A percentile compares a stretch with the other conserved stretches of the same genome.
These are phyloP conservation scores for Pterocles gutturalis DNA, from an alignment of 2,113 vertebrate genomes.

Conservation along the genomic window DNA sequence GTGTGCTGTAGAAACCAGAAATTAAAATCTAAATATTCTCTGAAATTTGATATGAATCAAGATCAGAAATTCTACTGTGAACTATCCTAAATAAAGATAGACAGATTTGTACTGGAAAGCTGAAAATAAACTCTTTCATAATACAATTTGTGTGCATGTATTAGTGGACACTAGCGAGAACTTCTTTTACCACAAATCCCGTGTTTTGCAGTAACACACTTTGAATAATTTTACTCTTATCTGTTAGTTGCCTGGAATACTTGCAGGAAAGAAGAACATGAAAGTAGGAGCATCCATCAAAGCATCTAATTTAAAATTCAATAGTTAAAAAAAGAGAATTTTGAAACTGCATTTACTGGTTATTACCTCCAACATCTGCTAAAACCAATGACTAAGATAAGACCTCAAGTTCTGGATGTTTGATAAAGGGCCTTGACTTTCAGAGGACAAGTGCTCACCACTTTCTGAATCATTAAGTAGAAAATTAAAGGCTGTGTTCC, in stretches of 20 bases:
- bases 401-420: not conserved
- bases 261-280: not conserved
- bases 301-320: not conserved
- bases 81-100: not conserved
- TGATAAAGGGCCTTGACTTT: slow-evolving; percentile 54
- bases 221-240: not conserved
- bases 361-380: not conserved
- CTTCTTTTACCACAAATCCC: not conserved
- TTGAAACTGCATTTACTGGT: not conserved
- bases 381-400: not conserved
- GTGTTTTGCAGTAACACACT: not conserved
- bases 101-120: not conserved
- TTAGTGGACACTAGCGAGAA: not conserved
- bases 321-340: not conserved
- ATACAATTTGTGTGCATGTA: not conserved
- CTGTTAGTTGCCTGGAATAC: not conserved
- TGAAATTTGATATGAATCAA: not conserved
- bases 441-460: slow-evolving; percentile 25
- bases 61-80: not conserved
- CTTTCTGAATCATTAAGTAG: slow-evolving; percentile 61
- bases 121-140: not conserved
- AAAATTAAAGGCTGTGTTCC: slow-evolving; percentile 50
- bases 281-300: not conserved
- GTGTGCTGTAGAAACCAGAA: not conserved
- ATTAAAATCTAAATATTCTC: not conserved